Evolutionary conservation across 2,797 vertebrate genomes (phyloP).

Genomic region (Pyrocephalus nanus): DNA sequence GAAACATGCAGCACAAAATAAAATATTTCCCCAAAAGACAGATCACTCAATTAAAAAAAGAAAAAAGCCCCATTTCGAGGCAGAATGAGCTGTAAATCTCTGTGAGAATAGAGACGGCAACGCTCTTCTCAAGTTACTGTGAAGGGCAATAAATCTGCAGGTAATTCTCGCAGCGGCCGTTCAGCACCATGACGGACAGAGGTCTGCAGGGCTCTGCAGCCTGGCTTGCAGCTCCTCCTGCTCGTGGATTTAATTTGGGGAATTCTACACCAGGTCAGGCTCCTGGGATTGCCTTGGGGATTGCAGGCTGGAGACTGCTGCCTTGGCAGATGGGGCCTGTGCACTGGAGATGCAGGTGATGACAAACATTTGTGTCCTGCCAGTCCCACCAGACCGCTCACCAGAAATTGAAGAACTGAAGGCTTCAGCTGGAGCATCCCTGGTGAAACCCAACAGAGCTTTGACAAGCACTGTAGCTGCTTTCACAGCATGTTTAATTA

Average conservation of each 20-base stretch:
- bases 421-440: neutral
- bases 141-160: slow-evolving; percentile 48
- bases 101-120: slow-evolving; percentile 17
- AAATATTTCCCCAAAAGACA: slow-evolving; percentile 47
- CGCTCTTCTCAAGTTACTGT: neutral
- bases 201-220: neutral
- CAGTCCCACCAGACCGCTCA: neutral
- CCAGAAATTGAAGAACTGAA: neutral
- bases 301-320: neutral
- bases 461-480: neutral
- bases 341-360: neutral
- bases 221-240: neutral
- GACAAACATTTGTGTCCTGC: neutral
- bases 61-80: slow-evolving; percentile 3
- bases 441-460: neutral
- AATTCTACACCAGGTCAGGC: neutral
- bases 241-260: neutral
- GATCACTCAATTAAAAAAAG: slow-evolving; percentile 46
- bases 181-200: neutral
- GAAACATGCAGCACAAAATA: slow-evolving; percentile 22
- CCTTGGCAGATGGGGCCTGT: neutral
- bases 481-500: neutral
- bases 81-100: slow-evolving; percentile 50
- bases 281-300: neutral
- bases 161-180: neutral